Evolutionary conservation across 1,140 invertebrate species (phyloP), one percentile per base, ranked within the genome.

Genomic region (Meteorus sp.): DNA sequence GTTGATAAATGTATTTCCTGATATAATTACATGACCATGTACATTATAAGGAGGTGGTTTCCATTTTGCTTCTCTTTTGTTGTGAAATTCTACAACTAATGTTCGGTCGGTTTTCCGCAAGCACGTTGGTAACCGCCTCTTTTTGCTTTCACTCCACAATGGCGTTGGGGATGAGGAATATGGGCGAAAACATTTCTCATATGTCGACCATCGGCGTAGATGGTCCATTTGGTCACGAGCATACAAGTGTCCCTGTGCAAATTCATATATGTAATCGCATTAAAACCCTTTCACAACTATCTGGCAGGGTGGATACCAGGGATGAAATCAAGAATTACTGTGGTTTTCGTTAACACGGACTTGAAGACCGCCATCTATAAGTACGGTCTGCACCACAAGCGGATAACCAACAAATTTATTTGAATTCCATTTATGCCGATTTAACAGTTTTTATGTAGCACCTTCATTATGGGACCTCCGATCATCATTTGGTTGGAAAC

Each of bases 141-240:
- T 15, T n/a, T 39, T n/a, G 35, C 8, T 9, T 4, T 29, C 27
- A 13, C 35, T 39, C 8, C 8, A 39, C 35, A 39, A 39, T 39
- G 35, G 20, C 33, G 6, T 17, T 2, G 13, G 23, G 23, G 48
- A 19, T 15, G 27, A 15, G 17, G 23, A 35, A 35, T 15, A 25
- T 8, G 33, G 35, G 39, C n/a, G 9, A 22, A 13, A 23, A 22
- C 51, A 41, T 54, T 54, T 54, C 9, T 37, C 51, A 23, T 7
- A 17, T 13, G 22, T 31, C 31, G 11, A 27, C 3, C 35, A 39
- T 39, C 35, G 13, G 13, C 39, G 9, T 6, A 29, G 23, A 39
- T 58, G 31, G 55, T 58, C 45, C 56, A 58, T 58, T 58, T 58
- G 35, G 45, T 58, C 51, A 58, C 50, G 51, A 51, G 56, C 45